A percentile compares a stretch with the other conserved stretches of the same genome.
phyloP scores from a whole-genome alignment of 2,113 vertebrate species.

The Empidonax traillii region DNA sequence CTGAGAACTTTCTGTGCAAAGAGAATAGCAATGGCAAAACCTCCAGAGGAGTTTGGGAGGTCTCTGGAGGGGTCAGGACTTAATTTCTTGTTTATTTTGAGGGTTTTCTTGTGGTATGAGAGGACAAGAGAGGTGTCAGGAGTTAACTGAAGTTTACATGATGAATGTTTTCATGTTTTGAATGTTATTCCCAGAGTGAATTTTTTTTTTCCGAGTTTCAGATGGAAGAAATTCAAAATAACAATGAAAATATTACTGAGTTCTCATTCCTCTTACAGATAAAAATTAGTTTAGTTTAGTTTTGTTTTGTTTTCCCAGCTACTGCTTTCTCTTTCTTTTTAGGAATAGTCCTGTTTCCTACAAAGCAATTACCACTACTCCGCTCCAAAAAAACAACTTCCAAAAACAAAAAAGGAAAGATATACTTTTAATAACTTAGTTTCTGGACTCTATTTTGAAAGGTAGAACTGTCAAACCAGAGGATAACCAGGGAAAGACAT shows the following conservation, averaged over 20 bases:
- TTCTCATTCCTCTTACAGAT: not conserved
- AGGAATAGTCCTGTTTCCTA: not conserved
- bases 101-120: not conserved
- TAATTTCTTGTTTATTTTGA: constrained; percentile 47
- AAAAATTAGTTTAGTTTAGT: not conserved
- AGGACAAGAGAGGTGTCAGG: constrained; percentile 34
- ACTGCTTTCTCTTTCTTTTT: not conserved
- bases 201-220: not conserved
- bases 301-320: not conserved
- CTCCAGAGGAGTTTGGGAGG: not conserved
- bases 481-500: not conserved
- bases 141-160: constrained; percentile 23
- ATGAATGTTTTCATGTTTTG: not conserved
- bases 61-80: constrained; percentile 5
- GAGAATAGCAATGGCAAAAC: not conserved
- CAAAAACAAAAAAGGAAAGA: not conserved
- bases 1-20: constrained; percentile 15
- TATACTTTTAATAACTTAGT: not conserved
- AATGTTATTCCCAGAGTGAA: not conserved
- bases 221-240: not conserved
- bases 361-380: not conserved
- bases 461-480: not conserved
- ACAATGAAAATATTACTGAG: not conserved
- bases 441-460: not conserved
- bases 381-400: not conserved